These are phyloP conservation scores for Cromileptes altivelis DNA, from an alignment of 2,113 vertebrate genomes.

Conservation along the genomic window DNA sequence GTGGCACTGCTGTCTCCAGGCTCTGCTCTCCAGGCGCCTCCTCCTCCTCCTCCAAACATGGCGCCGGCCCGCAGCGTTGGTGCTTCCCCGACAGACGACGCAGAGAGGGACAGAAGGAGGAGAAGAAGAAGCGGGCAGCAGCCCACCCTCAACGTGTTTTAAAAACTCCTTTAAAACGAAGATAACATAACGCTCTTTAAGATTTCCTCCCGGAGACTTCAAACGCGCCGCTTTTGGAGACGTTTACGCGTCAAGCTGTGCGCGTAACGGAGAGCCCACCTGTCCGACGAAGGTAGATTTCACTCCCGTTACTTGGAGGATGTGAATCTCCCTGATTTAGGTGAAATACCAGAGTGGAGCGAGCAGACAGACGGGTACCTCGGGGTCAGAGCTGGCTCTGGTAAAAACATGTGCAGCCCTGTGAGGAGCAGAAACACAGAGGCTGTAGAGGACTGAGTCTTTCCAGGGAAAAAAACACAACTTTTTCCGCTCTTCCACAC, in stretches of 20 bases:
- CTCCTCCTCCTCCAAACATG: conserved; percentile 69
- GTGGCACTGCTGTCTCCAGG: not conserved
- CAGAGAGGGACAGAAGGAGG: conserved; percentile 49
- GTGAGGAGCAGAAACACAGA: conserved; percentile 19
- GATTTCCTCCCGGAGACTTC: not conserved
- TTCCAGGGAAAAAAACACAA: conserved; percentile 26
- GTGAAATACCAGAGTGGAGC: not conserved
- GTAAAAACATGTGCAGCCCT: conserved; percentile 56
- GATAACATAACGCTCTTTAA: not conserved
- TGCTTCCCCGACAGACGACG: conserved; percentile 63
- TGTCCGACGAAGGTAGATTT: conserved; percentile 67
- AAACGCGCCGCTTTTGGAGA: conserved; percentile 33
- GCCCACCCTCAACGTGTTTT: not conserved
- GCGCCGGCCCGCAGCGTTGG: conserved; percentile 68
- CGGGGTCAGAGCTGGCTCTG: conserved; percentile 39
- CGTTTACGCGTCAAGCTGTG: conserved; percentile 40
- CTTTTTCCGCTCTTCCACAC: conserved; percentile 42
- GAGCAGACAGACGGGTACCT: not conserved
- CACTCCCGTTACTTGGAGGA: conserved; percentile 39
- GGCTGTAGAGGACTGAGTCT: conserved; percentile 42
- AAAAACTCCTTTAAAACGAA: not conserved
- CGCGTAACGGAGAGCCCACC: conserved; percentile 67
- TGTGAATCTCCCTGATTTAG: conserved; percentile 56
- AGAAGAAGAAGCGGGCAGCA: conserved; percentile 34
- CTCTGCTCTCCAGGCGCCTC: conserved; percentile 33